These are phyloP conservation scores for Solenopsis invicta DNA, from an alignment of 1,140 invertebrate species.

Conservation along the genomic window DNA sequence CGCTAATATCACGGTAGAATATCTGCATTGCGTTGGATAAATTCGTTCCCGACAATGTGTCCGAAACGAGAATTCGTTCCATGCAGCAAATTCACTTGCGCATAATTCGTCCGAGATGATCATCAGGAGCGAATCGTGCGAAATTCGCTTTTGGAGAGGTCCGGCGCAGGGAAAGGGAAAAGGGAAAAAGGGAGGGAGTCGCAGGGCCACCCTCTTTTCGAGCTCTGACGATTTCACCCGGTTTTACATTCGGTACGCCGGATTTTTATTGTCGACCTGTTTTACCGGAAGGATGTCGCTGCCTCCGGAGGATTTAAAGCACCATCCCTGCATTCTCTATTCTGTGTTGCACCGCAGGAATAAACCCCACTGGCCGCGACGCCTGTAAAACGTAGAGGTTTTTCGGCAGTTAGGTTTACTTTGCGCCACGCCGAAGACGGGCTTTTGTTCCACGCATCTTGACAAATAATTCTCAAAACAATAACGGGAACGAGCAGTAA, in stretches of 20 bases:
- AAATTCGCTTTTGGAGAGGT: conserved; percentile 24
- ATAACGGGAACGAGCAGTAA: neutral
- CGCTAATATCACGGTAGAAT: neutral
- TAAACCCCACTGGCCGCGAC: conserved; percentile 44
- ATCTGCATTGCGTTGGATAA: conserved; percentile 37
- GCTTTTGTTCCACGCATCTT: neutral
- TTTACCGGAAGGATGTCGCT: conserved; percentile 34
- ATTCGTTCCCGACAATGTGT: conserved; percentile 14
- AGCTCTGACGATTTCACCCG: conserved; percentile 25
- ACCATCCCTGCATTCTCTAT: conserved; percentile 54
- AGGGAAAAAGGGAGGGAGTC: neutral
- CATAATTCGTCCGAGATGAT: conserved; percentile 28
- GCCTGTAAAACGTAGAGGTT: conserved; percentile 48
- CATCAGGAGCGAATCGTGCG: conserved; percentile 5
- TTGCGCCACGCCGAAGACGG: conserved; percentile 12
- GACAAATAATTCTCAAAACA: neutral
- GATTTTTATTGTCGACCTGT: conserved; percentile 69
- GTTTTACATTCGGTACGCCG: conserved; percentile 62
- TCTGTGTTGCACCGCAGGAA: conserved; percentile 46
- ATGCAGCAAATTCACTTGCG: neutral
- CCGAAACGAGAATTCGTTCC: conserved; percentile 18
- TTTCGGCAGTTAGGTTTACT: conserved; percentile 39
- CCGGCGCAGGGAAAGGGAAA: neutral
- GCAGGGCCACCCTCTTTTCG: conserved; percentile 9
- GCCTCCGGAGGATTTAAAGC: conserved; percentile 67